Conservation (phyloP, 2,797 vertebrate species). For the Pseudochirops cupreus region DNA sequence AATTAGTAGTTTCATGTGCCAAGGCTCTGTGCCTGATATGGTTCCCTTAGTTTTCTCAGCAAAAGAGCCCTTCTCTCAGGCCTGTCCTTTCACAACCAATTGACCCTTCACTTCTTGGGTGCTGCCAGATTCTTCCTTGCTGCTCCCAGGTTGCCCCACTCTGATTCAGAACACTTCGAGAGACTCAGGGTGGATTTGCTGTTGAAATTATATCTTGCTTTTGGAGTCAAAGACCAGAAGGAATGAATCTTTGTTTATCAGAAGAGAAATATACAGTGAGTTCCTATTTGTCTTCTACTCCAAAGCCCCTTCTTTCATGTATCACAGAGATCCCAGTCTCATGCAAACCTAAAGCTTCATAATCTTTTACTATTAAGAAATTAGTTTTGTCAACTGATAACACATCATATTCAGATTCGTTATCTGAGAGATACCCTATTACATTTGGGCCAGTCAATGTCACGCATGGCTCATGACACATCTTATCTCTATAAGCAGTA, state of each 20-base stretch:
- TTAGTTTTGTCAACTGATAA: background rate
- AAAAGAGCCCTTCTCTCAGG: background rate
- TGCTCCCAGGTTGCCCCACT: background rate
- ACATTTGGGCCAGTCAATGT: background rate
- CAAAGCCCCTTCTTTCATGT: background rate
- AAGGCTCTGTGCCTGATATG: background rate
- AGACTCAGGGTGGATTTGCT: background rate
- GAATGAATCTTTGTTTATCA: background rate
- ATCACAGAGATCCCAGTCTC: background rate
- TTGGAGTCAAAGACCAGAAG: background rate
- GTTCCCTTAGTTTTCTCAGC: background rate
- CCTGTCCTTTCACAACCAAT: background rate
- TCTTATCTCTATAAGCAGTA: background rate
- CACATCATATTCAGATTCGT: background rate
- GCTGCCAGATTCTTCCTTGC: background rate
- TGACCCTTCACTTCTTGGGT: background rate
- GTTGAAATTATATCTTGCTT: background rate
- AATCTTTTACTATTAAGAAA: background rate
- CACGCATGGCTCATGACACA: background rate
- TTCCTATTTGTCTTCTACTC: background rate
- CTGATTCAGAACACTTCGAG: background rate
- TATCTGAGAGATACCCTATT: background rate
- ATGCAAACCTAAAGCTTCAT: background rate
- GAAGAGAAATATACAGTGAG: background rate
- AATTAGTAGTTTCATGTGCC: background rate